Evolutionary conservation across 23 tunicate species (phyloP).

Genomic region (Ascidia mentula): DNA sequence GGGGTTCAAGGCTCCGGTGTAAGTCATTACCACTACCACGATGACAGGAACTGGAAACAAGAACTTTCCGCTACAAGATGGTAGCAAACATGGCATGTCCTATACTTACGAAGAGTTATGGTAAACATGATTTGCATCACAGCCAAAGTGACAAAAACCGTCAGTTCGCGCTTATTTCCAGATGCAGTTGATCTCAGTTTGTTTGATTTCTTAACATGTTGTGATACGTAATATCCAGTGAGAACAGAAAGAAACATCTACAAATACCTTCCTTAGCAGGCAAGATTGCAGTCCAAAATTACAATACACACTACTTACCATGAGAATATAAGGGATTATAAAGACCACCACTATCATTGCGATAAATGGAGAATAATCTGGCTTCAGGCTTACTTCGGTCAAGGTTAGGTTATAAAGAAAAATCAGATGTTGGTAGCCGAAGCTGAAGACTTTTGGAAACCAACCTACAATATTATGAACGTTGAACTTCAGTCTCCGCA

Average conservation of each 20-base stretch:
- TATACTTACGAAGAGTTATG: conserved; percentile 24
- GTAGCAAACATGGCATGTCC: no score
- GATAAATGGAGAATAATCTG: background rate
- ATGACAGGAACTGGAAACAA: background rate
- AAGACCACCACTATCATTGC: background rate
- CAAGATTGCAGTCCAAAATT: no score
- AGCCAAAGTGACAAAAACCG: conserved; percentile 14
- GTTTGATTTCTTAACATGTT: background rate
- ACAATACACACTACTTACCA: no score
- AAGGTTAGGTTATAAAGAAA: background rate
- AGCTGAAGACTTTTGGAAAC: conserved; percentile 7
- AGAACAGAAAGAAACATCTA: background rate
- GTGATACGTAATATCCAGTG: background rate
- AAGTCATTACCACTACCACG: background rate
- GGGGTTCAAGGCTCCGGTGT: background rate
- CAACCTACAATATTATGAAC: conserved; percentile 17
- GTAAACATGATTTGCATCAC: conserved; percentile 27
- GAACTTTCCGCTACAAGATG: no score
- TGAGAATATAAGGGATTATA: conserved; percentile 9
- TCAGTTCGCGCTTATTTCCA: background rate
- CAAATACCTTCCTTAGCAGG: no score
- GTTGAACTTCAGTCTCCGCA: no score
- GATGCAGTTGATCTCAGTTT: background rate
- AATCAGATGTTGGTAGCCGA: background rate
- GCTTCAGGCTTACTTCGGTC: background rate